Conservation (phyloP, 2,888 invertebrate genomes). For the Lasius platythorax region DNA sequence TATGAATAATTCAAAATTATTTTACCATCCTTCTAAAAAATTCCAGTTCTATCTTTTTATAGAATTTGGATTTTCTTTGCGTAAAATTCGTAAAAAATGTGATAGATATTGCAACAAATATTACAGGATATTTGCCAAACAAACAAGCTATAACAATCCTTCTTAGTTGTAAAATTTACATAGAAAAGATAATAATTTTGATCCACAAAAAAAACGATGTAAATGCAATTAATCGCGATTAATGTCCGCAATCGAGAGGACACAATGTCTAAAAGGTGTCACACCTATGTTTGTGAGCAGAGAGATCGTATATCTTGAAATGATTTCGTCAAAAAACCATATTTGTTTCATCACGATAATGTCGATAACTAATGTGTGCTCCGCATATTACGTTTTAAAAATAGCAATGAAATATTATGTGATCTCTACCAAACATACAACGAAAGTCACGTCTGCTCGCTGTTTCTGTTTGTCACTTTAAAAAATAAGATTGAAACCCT, state of each 20-base stretch:
- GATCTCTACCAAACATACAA: constrained; percentile 10
- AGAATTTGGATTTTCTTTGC: not conserved
- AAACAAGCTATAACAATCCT: not conserved
- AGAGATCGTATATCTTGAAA: constrained; percentile 55
- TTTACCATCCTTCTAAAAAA: not conserved
- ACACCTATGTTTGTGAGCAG: constrained; percentile 60
- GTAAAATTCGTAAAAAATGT: not conserved
- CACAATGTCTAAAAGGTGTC: constrained; percentile 45
- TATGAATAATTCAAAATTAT: not conserved
- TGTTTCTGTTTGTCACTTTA: constrained; percentile 5
- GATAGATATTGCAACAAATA: not conserved
- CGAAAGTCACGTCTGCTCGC: not conserved
- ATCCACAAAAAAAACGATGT: not conserved
- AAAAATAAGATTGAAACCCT: constrained; percentile 3
- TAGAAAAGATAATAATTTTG: not conserved
- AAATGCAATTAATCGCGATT: constrained; percentile 4
- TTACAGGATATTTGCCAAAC: not conserved
- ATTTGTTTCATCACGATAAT: constrained; percentile 45
- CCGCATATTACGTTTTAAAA: constrained; percentile 23
- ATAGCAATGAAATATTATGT: constrained; percentile 31
- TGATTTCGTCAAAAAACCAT: constrained; percentile 31
- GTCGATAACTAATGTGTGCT: constrained; percentile 28
- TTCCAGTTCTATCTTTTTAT: not conserved
- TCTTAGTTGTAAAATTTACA: not conserved
- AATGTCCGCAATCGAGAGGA: constrained; percentile 32